A percentile compares a stretch with the other conserved stretches of the same genome.
Evolutionary conservation across 2,113 vertebrate genomes (phyloP).

Genomic region (Ptychochromis oligacanthus): DNA sequence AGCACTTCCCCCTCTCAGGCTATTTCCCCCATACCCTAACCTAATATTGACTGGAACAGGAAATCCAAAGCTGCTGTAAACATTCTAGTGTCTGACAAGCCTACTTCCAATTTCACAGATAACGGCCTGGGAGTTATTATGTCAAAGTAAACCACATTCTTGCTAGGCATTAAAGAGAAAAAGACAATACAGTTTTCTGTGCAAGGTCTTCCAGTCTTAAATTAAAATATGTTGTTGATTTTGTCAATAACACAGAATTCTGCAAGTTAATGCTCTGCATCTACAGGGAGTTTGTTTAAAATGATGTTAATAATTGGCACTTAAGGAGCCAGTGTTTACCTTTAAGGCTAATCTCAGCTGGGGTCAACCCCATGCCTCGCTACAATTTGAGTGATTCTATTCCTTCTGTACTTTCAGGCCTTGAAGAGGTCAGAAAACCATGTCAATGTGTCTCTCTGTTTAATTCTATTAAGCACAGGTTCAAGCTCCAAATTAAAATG

Average conservation of each 20-base stretch:
- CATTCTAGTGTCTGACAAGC: slow-evolving; percentile 73
- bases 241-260: slow-evolving; percentile 43
- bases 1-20: slow-evolving; percentile 58
- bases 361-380: slow-evolving; percentile 54
- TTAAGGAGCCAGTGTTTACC: slow-evolving; percentile 73
- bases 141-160: slow-evolving; percentile 62
- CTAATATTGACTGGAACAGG: slow-evolving; percentile 76
- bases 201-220: slow-evolving; percentile 29
- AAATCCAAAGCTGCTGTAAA: slow-evolving; percentile 76
- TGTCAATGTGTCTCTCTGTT: slow-evolving; percentile 73
- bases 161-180: slow-evolving; percentile 17
- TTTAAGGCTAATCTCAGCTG: slow-evolving; percentile 64
- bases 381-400: slow-evolving; percentile 52
- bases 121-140: slow-evolving; percentile 62
- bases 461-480: slow-evolving; percentile 83
- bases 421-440: slow-evolving; percentile 70
- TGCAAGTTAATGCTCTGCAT: slow-evolving; percentile 59
- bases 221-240: slow-evolving; percentile 37
- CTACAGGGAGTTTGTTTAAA: slow-evolving; percentile 45
- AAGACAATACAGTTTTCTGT: slow-evolving; percentile 34
- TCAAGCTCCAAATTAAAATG: slow-evolving; percentile 85
- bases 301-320: slow-evolving; percentile 67
- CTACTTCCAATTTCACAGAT: slow-evolving; percentile 76
- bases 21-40: slow-evolving; percentile 68
- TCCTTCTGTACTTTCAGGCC: slow-evolving; percentile 48